A percentile compares a stretch with the other conserved stretches of the same genome.
Evolutionary conservation across 2,797 vertebrate genomes (phyloP).

Genomic region (Karalla daura): DNA sequence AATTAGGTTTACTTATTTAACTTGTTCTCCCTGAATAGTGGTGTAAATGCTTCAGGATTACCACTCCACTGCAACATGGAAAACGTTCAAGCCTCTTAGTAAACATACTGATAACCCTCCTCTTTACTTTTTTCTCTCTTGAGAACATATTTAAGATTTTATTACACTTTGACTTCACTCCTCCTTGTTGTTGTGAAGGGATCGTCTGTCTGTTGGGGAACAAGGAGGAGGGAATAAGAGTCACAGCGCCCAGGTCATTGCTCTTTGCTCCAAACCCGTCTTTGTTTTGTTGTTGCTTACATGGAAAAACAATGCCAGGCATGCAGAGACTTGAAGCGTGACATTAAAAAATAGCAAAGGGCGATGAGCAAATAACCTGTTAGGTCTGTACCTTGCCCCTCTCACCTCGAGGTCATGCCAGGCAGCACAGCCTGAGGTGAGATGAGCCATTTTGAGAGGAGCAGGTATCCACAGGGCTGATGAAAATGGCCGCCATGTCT

Average conservation of each 20-base stretch:
- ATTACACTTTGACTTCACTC: constrained; percentile 46
- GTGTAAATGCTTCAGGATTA: constrained; percentile 39
- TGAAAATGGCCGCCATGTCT: constrained; percentile 30
- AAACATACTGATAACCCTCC: constrained; percentile 16
- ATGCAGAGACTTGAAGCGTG: constrained; percentile 48
- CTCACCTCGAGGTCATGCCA: constrained; percentile 40
- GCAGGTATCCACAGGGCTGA: constrained; percentile 22
- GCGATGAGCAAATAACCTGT: constrained; percentile 74
- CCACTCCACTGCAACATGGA: constrained; percentile 16
- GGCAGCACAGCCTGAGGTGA: constrained; percentile 27
- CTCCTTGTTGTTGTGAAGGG: constrained; percentile 41
- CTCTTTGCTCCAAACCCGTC: constrained; percentile 48
- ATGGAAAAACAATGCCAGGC: constrained; percentile 63
- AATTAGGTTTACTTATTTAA: constrained; percentile 13
- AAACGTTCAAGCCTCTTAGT: constrained; percentile 30
- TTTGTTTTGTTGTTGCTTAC: constrained; percentile 36
- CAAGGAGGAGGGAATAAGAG: constrained; percentile 13
- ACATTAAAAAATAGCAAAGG: constrained; percentile 18
- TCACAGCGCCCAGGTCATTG: constrained; percentile 43
- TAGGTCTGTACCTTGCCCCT: constrained; percentile 53
- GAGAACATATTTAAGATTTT: constrained; percentile 14
- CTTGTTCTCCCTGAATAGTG: constrained; percentile 10
- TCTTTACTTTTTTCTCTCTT: constrained; percentile 47
- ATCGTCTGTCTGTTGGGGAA: constrained; percentile 52
- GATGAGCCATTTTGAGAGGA: constrained; percentile 40